Base-by-base conservation (phyloP, 2,113 vertebrate species). In the Pterocles orientalis region DNA sequence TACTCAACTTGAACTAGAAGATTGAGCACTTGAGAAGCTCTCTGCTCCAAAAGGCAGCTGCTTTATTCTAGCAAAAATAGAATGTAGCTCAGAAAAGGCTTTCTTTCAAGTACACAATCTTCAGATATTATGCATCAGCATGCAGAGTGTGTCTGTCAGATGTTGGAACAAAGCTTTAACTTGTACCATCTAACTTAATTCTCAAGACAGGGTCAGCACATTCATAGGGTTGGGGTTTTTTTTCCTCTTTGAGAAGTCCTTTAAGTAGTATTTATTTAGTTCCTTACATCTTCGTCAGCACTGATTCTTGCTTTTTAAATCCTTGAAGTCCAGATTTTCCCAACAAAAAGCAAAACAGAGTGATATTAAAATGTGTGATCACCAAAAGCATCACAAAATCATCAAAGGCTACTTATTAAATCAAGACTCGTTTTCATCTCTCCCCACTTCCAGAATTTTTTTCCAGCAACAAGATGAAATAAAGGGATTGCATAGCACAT, bases 101-200 rank as follows among this genome's bases (percentile, higher is more conserved):
- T 96, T 91, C 69, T 97, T 95, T 95, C 92, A 96, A 94, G 86
- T 61, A 76, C 39, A 92, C 61, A 92, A 85, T 96, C 86, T 96
- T 96, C 81, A 96, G 71, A 93, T 86, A 96, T 56, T 84, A 88
- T 45, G 80, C 88, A 95, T 96, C 95, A 97, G 96, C 86, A 97
- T 93, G 90, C 96, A 96, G 77, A 94, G 65, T 29, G 80, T 79
- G 94, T 91, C 92, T 95, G 96, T 97, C 96, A 97, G 96, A 97
- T 97, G 96, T 85, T 64, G 73, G 69, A 97, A 96, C 92, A 97
- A 97, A 97, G 96, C 94, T 90, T 92, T 86, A 97, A 95, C 95
- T 97, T 96, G 92, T 86, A 93, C 48, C 86, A 91, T 95, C 90
- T 93, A 86, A 97, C 95, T 96, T 91, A 93, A 95, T 96, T 95